Evolutionary conservation across 2,797 vertebrate species (phyloP).

Genomic region (Pseudotriccus pelzelni): DNA sequence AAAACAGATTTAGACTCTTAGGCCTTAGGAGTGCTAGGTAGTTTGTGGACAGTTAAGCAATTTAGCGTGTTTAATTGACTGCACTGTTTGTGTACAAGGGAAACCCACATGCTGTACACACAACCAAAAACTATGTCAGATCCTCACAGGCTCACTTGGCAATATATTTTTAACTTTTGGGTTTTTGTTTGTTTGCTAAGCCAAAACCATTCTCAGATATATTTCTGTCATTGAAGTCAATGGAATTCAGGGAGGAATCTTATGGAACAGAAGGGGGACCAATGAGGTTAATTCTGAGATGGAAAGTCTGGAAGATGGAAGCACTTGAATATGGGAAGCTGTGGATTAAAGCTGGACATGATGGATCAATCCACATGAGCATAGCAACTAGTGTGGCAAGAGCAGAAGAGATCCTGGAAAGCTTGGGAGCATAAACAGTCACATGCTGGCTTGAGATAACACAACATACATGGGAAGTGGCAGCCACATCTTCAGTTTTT

Average conservation of each 20-base stretch:
- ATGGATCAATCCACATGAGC: fast-evolving
- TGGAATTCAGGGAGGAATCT: neutral
- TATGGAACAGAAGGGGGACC: neutral
- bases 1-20: neutral
- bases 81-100: neutral
- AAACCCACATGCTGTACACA: neutral
- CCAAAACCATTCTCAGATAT: neutral
- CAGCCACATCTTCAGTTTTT: neutral
- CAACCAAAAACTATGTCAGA: neutral
- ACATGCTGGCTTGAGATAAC: neutral
- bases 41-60: neutral
- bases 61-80: conserved; percentile 4
- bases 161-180: neutral
- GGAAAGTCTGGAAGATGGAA: neutral
- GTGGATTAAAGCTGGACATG: neutral
- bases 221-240: neutral
- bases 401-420: neutral
- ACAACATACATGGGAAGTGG: neutral
- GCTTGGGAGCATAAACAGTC: neutral
- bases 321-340: neutral
- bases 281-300: neutral
- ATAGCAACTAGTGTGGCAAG: neutral
- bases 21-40: neutral
- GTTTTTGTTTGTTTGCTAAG: neutral
- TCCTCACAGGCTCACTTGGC: neutral